Evolutionary conservation across 2,888 invertebrate species (phyloP), one percentile per base, ranked within the genome.

Genomic region (Apodemia hepburni): DNA sequence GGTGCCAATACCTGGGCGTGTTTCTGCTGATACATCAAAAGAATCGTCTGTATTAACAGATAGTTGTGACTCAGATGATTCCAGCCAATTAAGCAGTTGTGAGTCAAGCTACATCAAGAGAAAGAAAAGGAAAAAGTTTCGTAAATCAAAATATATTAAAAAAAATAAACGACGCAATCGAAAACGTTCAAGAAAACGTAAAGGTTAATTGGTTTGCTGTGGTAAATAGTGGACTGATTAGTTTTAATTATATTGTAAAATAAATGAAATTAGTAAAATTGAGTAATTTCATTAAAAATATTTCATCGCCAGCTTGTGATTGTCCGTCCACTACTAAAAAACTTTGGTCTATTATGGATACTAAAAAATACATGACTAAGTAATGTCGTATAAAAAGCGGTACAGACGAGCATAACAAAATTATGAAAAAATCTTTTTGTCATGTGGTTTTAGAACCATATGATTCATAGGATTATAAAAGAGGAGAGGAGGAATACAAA

Each of bases 131-230:
- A 54, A 22, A 11, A 57, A 29, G 27, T n/a, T 29, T 29, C 27
- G 27, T n/a, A 57, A 54, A 27, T 54, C 27, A 15, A 57, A 57
- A 57, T 57, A 57, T 57, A 29, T 12, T 4, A 54, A 27, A 12
- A 54, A 27, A 27, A 1, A 22, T 15, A 27, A 12, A 27, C 1
- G 15, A 15, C 54, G 54, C 27, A 27, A 57, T 12, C 18, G 22
- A 5, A 17, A 49, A 27, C 27, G 54, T 27, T 27, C 18, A 15
- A 27, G 15, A 22, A 54, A 54, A 54, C 11, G 27, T 27, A 51
- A 51, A 22, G 38, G 12, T 38, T 38, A 18, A 9, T 17, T 22
- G 22, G 8, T 51, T 51, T 18, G 0, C 11, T 18, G 18, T 51
- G 51, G 4, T 38, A 11, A 38, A 38, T 12, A 38, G 12, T 38